phyloP scores from a whole-genome alignment of 2,797 vertebrate species.

The Pantherophis alleghaniensis region DNA sequence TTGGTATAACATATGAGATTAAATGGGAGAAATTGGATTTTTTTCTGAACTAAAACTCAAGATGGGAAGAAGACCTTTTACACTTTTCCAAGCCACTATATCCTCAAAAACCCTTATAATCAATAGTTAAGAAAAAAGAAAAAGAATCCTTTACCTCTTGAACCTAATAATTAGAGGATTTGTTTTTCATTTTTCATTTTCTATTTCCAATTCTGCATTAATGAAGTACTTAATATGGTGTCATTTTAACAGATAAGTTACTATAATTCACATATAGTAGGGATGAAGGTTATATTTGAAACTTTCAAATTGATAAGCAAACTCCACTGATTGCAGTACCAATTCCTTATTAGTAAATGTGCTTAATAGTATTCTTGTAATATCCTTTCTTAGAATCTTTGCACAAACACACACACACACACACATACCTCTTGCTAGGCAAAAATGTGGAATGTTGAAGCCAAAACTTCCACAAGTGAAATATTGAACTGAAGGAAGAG shows the following conservation, averaged over 20 bases:
- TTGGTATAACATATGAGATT: neutral
- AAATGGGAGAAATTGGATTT: neutral
- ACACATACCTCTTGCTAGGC: neutral
- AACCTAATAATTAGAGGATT: neutral
- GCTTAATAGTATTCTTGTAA: neutral
- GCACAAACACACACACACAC: neutral
- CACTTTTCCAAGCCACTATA: neutral
- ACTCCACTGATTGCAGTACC: neutral
- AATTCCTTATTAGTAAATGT: neutral
- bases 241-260: neutral
- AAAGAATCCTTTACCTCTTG: neutral
- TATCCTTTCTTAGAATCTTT: neutral
- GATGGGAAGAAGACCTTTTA: neutral
- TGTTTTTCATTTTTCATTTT: neutral
- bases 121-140: neutral
- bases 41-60: neutral
- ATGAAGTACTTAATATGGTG: neutral
- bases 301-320: neutral
- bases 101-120: neutral
- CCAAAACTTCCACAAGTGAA: neutral
- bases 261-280: neutral
- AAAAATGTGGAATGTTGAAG: conserved; percentile 1
- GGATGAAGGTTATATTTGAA: neutral
- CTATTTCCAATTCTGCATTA: neutral
- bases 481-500: neutral